phyloP scores from a whole-genome alignment of 2,797 vertebrate genomes.

The Delichon dasypus region DNA sequence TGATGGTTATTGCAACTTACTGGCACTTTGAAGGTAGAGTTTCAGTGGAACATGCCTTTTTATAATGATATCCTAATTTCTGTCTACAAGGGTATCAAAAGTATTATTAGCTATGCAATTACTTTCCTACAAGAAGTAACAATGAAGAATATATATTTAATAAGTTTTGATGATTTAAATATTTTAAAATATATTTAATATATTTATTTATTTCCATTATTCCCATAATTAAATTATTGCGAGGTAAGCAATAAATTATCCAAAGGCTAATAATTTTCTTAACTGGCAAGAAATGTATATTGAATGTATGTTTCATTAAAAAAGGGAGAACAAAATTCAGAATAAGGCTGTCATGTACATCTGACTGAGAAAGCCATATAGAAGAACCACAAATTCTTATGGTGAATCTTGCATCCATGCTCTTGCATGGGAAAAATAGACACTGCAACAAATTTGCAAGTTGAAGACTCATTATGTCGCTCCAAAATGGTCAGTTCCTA shows the following conservation, averaged over 20 bases:
- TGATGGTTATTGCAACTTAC: background rate
- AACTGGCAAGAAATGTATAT: background rate
- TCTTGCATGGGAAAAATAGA: background rate
- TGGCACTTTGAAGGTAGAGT: background rate
- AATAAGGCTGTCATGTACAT: background rate
- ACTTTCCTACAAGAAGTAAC: background rate
- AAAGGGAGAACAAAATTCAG: background rate
- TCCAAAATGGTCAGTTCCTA: background rate
- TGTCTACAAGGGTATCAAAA: background rate
- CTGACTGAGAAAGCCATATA: background rate
- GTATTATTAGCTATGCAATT: slow-evolving; percentile 23
- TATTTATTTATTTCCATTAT: slow-evolving; percentile 11
- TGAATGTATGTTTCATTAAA: background rate
- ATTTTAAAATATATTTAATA: background rate
- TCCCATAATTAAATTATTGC: background rate
- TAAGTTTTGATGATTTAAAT: background rate
- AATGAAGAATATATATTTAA: background rate
- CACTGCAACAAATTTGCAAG: background rate
- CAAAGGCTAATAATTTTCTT: background rate
- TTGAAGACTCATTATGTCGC: background rate
- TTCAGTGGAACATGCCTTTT: background rate
- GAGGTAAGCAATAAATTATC: background rate
- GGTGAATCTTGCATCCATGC: background rate
- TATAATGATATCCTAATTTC: background rate
- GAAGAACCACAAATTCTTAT: background rate